Percentiles rank a stretch among this genome's conserved stretches.
These are phyloP conservation scores for Gobiocypris rarus DNA, from an alignment of 2,113 vertebrate species.

Conservation along the genomic window DNA sequence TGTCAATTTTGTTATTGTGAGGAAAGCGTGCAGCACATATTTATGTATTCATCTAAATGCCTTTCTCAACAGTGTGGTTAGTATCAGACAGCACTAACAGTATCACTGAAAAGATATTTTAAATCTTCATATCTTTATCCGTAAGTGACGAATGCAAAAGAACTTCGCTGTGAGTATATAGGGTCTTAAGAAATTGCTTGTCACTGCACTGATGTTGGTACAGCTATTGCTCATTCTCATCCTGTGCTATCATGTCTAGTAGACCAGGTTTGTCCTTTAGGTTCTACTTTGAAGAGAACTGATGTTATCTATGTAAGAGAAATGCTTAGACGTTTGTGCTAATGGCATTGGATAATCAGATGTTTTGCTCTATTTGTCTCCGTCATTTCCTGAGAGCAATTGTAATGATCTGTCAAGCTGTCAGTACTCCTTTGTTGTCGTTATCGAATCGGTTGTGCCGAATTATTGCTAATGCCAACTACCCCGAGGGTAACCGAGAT, in stretches of 20 bases:
- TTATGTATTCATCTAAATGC: no score
- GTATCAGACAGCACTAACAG: no score
- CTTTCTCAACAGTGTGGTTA: no score
- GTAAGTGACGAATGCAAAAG: no score
- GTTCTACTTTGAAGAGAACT: constrained; percentile 32
- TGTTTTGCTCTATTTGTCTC: constrained; percentile 13
- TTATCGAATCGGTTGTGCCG: constrained; percentile 1
- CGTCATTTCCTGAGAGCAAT: constrained; percentile 32
- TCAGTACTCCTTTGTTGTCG: constrained; percentile 11
- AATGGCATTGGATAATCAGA: constrained; percentile 39
- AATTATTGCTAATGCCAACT: constrained; percentile 22
- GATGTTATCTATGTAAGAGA: constrained; percentile 29
- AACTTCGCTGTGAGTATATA: no score
- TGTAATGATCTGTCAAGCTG: constrained; percentile 29
- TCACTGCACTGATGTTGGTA: no score
- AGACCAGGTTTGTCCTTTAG: constrained; percentile 37
- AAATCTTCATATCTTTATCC: no score
- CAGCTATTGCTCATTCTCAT: not conserved
- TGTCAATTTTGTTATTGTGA: no score
- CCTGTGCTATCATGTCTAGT: constrained; percentile 18
- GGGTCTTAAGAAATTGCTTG: no score
- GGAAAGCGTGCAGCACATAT: no score
- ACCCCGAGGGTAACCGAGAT: constrained; percentile 28
- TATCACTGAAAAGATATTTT: no score
- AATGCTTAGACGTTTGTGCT: not conserved